phyloP scores from a whole-genome alignment of 2,797 vertebrate genomes.

The Serranus cabrilla region DNA sequence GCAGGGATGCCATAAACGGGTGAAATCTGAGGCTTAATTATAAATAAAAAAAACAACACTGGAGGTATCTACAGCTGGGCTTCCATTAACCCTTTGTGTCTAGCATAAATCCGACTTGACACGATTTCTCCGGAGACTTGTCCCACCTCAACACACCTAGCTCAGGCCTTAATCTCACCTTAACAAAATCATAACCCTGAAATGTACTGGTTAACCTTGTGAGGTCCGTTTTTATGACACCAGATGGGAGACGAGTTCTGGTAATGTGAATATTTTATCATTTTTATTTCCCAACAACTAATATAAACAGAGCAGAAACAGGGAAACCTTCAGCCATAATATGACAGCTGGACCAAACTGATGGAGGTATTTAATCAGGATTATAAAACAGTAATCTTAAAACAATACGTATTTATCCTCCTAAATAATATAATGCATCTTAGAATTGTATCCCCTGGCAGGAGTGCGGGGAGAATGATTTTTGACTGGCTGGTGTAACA shows the following conservation, averaged over 20 bases:
- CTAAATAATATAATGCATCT: not conserved
- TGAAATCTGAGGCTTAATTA: slow-evolving; percentile 10
- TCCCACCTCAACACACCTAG: not conserved
- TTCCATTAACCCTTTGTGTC: not conserved
- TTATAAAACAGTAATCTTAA: not conserved
- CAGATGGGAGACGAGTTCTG: not conserved
- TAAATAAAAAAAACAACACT: slow-evolving; percentile 6
- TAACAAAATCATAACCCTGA: not conserved
- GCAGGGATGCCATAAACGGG: not conserved
- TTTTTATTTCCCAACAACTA: not conserved
- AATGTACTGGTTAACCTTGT: not conserved
- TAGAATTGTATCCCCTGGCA: not conserved
- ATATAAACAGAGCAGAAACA: not conserved
- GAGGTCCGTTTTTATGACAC: not conserved
- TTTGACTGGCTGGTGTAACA: slow-evolving; percentile 5
- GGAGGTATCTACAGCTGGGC: not conserved
- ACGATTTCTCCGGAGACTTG: not conserved
- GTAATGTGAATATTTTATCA: slow-evolving; percentile 20
- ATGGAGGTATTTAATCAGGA: not conserved
- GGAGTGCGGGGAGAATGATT: not conserved
- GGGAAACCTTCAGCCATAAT: not conserved
- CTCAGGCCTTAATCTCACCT: not conserved
- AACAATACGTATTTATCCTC: not conserved
- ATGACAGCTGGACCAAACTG: not conserved
- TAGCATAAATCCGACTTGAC: slow-evolving; percentile 3